A percentile compares a stretch with the other conserved stretches of the same genome.
Conservation (phyloP, 2,113 vertebrate genomes). For the Entosphenus tridentatus region DNA sequence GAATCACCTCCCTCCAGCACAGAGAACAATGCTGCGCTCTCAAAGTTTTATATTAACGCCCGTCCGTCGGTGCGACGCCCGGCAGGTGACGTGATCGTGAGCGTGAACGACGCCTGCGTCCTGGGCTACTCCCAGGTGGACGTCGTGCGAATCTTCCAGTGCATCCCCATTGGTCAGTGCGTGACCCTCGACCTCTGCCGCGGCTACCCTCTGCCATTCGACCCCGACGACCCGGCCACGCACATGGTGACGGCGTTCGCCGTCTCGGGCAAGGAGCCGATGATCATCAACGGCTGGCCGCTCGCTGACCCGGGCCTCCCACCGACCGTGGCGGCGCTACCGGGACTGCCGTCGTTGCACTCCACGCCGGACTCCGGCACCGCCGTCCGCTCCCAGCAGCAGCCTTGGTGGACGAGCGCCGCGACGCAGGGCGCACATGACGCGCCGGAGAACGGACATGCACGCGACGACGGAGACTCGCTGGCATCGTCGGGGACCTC, state of each 20-base stretch:
- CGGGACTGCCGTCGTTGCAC: constrained; percentile 20
- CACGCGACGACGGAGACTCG: constrained; percentile 26
- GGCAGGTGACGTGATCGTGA: constrained; percentile 1
- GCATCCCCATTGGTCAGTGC: constrained; percentile 66
- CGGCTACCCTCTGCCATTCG: constrained; percentile 81
- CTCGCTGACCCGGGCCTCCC: constrained; percentile 25
- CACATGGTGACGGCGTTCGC: constrained; percentile 38
- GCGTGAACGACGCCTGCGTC: constrained; percentile 59
- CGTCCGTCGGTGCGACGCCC: no score
- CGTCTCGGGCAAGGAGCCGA: no score
- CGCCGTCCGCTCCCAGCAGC: constrained; percentile 21
- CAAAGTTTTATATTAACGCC: no score
- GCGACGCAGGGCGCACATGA: constrained; percentile 30
- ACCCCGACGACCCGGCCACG: constrained; percentile 36
- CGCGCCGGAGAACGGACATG: constrained; percentile 23
- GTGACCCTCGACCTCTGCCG: constrained; percentile 80
- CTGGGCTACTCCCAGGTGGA: constrained; percentile 91
- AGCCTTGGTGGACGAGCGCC: no score
- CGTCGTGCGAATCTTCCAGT: constrained; percentile 94
- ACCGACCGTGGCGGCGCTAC: constrained; percentile 30
- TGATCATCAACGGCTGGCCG: constrained; percentile 28
- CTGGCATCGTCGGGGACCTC: constrained; percentile 37
- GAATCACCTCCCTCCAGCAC: no score
- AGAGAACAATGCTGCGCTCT: no score
- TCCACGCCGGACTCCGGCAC: constrained; percentile 33